Evolutionary conservation across 2,797 vertebrate species (phyloP).

Genomic region (Etheostoma nigrum): DNA sequence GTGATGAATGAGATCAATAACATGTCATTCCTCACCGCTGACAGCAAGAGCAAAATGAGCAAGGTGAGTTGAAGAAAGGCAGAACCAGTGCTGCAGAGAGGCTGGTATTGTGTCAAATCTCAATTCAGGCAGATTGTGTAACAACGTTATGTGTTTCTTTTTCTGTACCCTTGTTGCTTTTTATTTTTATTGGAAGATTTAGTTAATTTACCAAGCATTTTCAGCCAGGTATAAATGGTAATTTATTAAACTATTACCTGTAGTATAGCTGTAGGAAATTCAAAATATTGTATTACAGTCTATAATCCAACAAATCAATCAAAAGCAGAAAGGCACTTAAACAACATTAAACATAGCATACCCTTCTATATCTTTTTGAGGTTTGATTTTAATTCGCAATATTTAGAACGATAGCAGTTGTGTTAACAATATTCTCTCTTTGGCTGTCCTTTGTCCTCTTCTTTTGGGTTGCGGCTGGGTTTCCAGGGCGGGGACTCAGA

Average conservation of each 20-base stretch:
- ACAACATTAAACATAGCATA: slow-evolving; percentile 18
- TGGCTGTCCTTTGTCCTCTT: slow-evolving; percentile 87
- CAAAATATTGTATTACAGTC: slow-evolving; percentile 18
- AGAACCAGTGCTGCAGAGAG: not conserved
- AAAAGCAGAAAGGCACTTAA: slow-evolving; percentile 25
- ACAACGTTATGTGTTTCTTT: slow-evolving; percentile 14
- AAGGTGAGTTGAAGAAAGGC: slow-evolving; percentile 85
- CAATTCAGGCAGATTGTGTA: slow-evolving; percentile 17
- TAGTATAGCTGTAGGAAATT: slow-evolving; percentile 16
- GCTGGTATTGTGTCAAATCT: slow-evolving; percentile 8
- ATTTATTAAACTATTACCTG: slow-evolving; percentile 2
- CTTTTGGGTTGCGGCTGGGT: slow-evolving; percentile 87
- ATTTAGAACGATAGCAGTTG: slow-evolving; percentile 61
- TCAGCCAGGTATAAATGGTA: slow-evolving; percentile 12
- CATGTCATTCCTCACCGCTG: slow-evolving; percentile 98
- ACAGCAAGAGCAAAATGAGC: slow-evolving; percentile 98
- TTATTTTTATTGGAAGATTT: slow-evolving; percentile 13
- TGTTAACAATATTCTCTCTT: slow-evolving; percentile 84
- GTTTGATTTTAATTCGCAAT: slow-evolving; percentile 40
- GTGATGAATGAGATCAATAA: slow-evolving; percentile 99
- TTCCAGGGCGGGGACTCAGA: slow-evolving; percentile 92
- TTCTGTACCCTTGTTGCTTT: not conserved
- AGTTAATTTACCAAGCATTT: slow-evolving; percentile 16
- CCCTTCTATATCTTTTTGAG: slow-evolving; percentile 41
- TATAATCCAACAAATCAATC: slow-evolving; percentile 24